Evolutionary conservation across 1,140 invertebrate genomes (phyloP).

Genomic region (Magallana angulata): DNA sequence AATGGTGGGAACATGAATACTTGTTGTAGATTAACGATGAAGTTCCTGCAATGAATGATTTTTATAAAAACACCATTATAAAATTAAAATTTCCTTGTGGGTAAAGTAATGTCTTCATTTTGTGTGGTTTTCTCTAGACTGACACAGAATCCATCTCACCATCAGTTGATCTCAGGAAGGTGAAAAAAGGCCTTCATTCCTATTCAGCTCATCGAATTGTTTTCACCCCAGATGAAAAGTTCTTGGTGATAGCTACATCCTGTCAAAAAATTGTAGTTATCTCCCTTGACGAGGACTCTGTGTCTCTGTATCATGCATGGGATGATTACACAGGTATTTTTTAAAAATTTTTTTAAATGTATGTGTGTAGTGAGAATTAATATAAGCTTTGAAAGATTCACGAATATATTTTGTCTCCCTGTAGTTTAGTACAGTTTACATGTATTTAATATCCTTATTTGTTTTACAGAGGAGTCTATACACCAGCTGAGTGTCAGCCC

Average conservation of each 20-base stretch:
- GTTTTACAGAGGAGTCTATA: constrained; percentile 37
- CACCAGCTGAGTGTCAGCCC: constrained; percentile 59
- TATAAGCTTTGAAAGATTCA: too few relatives aligned
- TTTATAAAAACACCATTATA: too few relatives aligned
- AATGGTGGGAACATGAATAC: constrained; percentile 75
- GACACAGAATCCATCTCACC: constrained; percentile 51
- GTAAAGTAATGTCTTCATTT: too few relatives aligned
- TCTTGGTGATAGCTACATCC: constrained; percentile 60
- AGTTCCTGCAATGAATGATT: too few relatives aligned
- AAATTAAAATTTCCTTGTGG: too few relatives aligned
- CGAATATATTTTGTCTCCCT: too few relatives aligned
- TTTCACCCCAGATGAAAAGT: constrained; percentile 56
- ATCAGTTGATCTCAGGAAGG: constrained; percentile 47
- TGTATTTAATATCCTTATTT: too few relatives aligned
- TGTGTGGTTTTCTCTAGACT: constrained; percentile 41
- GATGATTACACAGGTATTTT: constrained; percentile 32
- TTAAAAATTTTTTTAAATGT: too few relatives aligned
- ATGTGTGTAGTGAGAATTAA: too few relatives aligned
- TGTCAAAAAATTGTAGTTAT: constrained; percentile 61
- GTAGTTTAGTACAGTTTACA: too few relatives aligned
- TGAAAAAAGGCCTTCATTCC: constrained; percentile 25
- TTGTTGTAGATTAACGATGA: not conserved
- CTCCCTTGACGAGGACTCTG: constrained; percentile 48
- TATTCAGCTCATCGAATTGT: constrained; percentile 61
- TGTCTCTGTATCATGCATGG: constrained; percentile 41